Percentiles rank a stretch among this genome's conserved stretches.
Conservation (phyloP, 2,113 vertebrate genomes). For the Maccullochella peelii region DNA sequence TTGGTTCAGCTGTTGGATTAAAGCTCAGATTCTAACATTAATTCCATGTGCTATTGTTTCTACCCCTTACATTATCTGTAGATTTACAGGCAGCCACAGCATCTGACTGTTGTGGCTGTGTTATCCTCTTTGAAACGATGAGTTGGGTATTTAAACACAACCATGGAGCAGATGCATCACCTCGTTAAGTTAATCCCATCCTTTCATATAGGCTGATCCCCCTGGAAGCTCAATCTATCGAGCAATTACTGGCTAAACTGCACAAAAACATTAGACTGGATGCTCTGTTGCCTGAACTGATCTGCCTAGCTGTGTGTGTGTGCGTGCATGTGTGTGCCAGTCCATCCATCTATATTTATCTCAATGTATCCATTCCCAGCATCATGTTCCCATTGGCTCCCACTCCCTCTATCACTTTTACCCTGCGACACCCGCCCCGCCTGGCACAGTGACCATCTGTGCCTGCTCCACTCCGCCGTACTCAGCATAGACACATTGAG, state of each 20-base stretch:
- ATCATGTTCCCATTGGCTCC: slow-evolving; percentile 16
- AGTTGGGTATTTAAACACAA: slow-evolving; percentile 61
- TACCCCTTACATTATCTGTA: slow-evolving; percentile 54
- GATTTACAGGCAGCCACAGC: slow-evolving; percentile 39
- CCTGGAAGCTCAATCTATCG: slow-evolving; percentile 41
- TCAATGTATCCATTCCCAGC: neutral
- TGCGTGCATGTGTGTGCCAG: neutral
- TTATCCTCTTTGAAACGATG: slow-evolving; percentile 66
- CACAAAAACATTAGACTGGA: slow-evolving; percentile 23
- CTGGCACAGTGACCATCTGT: slow-evolving; percentile 67
- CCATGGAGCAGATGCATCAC: slow-evolving; percentile 68
- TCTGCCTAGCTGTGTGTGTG: neutral
- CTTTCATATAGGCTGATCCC: slow-evolving; percentile 42
- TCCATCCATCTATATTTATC: slow-evolving; percentile 44
- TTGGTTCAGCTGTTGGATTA: slow-evolving; percentile 49
- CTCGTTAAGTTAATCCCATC: slow-evolving; percentile 73
- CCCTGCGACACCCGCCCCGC: slow-evolving; percentile 34
- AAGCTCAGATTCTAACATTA: slow-evolving; percentile 17
- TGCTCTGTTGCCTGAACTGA: neutral
- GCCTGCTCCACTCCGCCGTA: slow-evolving; percentile 27
- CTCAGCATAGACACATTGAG: neutral
- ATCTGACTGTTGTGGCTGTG: slow-evolving; percentile 31
- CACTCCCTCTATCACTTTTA: slow-evolving; percentile 12
- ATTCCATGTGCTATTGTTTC: slow-evolving; percentile 49
- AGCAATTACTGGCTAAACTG: slow-evolving; percentile 52